phyloP scores from a whole-genome alignment of 2,113 vertebrate species.

The Pterophyllum scalare region DNA sequence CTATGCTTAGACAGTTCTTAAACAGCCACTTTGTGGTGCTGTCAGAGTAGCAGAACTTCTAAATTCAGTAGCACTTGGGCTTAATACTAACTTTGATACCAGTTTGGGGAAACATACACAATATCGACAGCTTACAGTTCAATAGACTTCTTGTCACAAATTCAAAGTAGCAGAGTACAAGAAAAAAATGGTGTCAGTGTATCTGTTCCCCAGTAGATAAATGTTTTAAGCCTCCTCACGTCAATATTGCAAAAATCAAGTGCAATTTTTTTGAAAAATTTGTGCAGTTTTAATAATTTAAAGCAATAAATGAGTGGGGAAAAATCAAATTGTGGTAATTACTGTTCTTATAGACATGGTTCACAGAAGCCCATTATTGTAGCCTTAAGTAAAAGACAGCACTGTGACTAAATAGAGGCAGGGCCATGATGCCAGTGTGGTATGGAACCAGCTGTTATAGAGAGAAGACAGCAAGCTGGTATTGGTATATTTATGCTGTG shows the following conservation, averaged over 20 bases:
- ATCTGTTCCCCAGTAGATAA: background rate
- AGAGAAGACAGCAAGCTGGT: background rate
- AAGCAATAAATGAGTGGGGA: background rate
- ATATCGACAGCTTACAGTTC: background rate
- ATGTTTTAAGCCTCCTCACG: background rate
- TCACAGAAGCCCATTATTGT: conserved; percentile 8
- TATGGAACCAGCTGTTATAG: background rate
- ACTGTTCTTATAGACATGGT: conserved; percentile 7
- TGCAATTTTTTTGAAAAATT: background rate
- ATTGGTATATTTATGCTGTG: background rate
- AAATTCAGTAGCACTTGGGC: background rate
- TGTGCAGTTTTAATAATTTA: background rate
- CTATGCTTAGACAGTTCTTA: too few relatives aligned
- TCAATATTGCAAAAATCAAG: background rate
- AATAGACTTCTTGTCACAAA: background rate
- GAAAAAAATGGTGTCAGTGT: background rate
- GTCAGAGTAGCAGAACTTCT: background rate
- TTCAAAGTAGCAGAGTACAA: background rate
- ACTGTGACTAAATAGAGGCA: background rate
- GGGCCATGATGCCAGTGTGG: background rate
- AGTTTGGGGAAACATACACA: background rate
- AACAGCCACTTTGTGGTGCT: background rate
- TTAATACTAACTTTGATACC: background rate
- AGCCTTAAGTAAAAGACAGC: background rate
- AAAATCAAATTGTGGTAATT: background rate